Conservation (phyloP, 2,797 vertebrate genomes). For the Rallus crepitans region DNA sequence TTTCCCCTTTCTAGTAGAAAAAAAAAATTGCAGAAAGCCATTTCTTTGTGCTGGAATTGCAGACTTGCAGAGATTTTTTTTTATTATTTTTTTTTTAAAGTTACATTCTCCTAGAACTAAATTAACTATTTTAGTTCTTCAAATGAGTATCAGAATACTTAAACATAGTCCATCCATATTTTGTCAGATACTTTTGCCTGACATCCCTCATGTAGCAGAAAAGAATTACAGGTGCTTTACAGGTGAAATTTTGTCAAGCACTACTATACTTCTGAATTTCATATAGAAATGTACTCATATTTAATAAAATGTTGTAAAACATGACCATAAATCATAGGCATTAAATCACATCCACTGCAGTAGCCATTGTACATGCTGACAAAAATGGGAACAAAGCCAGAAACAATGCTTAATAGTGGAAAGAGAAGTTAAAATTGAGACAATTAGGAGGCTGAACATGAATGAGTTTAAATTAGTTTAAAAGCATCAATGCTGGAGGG, state of each 20-base stretch:
- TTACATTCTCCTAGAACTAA: not conserved
- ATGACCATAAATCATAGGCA: not conserved
- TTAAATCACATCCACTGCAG: not conserved
- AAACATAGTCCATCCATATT: not conserved
- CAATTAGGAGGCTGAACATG: not conserved
- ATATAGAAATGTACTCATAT: not conserved
- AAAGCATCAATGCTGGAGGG: not conserved
- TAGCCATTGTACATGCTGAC: not conserved
- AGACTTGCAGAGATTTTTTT: not conserved
- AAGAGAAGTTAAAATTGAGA: not conserved
- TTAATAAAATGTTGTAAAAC: not conserved
- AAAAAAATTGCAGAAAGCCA: not conserved
- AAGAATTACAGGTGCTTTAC: not conserved
- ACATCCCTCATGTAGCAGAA: not conserved
- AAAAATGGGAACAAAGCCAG: not conserved
- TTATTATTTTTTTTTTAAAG: not conserved
- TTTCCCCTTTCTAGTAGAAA: not conserved
- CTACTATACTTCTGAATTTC: not conserved
- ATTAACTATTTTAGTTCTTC: not conserved
- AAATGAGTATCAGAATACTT: not conserved
- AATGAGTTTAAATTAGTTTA: not conserved
- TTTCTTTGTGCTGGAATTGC: not conserved
- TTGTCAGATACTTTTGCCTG: not conserved
- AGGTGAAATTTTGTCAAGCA: not conserved
- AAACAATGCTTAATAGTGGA: not conserved